Evolutionary conservation across 2,113 vertebrate species (phyloP).

Genomic region (Acanthochromis polyacanthus): DNA sequence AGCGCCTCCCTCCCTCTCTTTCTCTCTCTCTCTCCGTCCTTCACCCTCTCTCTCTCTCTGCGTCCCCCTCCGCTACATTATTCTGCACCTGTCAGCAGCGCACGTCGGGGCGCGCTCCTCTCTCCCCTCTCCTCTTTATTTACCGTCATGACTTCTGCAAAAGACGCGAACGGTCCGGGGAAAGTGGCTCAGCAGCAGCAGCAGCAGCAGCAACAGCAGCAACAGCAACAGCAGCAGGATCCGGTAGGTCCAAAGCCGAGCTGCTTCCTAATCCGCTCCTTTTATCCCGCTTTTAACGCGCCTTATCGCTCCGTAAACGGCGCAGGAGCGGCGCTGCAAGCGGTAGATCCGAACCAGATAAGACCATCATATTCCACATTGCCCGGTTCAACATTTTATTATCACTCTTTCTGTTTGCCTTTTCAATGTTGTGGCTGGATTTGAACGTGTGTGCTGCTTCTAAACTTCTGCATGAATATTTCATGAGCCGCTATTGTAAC

Average conservation of each 20-base stretch:
- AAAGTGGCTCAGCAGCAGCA: constrained; percentile 91
- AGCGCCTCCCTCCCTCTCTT: not conserved
- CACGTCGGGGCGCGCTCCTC: constrained; percentile 32
- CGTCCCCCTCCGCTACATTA: constrained; percentile 52
- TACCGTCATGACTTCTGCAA: constrained; percentile 92
- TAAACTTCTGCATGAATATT: constrained; percentile 64
- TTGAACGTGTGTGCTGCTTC: constrained; percentile 19
- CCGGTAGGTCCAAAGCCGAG: constrained; percentile 86
- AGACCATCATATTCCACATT: not conserved
- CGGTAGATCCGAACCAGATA: constrained; percentile 2
- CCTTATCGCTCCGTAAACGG: not conserved
- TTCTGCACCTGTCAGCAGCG: constrained; percentile 61
- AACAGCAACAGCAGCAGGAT: constrained; percentile 92
- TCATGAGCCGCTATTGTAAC: constrained; percentile 43
- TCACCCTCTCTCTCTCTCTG: constrained; percentile 20
- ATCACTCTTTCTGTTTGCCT: not conserved
- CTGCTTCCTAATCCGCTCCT: no score
- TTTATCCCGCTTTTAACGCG: not conserved
- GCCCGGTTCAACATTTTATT: not conserved
- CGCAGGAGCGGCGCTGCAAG: constrained; percentile 1
- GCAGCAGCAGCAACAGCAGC: constrained; percentile 91
- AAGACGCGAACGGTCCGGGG: constrained; percentile 88
- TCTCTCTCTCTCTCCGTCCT: constrained; percentile 25
- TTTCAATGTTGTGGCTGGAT: not conserved
- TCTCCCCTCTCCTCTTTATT: constrained; percentile 54